Base-by-base conservation (phyloP, 2,888 invertebrate genomes). In the Parnassius apollo region DNA sequence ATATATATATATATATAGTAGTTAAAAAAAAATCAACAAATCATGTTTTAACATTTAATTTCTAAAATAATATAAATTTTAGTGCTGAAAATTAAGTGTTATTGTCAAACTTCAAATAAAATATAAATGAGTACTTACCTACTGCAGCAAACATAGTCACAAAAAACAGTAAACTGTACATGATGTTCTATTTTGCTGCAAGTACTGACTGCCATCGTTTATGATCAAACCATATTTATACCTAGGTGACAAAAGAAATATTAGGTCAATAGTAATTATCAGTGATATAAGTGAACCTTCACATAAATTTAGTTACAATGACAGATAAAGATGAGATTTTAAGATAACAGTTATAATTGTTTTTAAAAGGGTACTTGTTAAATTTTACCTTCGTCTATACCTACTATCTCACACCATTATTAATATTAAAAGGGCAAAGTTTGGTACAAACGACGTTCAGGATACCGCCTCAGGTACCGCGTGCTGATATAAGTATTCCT, bases 261-360 rank as follows among this genome's bases (percentile, higher is more conserved):
- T 81, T 85, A 74, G 82, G 83, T 83, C 84, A 85, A 83, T 70
- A 81, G 25, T 58, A 57, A 82, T 75, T 77, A 79, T 75, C 75
- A 79, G 78, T 79, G 88, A 88, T 88, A 83, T 78, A 65, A 69
- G 62, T 59, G 68, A 68, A 75, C 90, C 90, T 89, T 90, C 83
- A 86, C 84, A 81, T 77, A 76, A 79, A 78, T 82, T 83, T 76
- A 63, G 77, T 78, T 80, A 81, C 77, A 83, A 82, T 85, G 84
- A 74, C 66, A 65, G 61, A 65, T 65, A 72, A 73, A 70, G 68
- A 70, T 35, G 61, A 72, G 71, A 73, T 71, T 64, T 66, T 65
- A 51, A 62, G 51, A 64, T 66, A 67, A 58, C 65, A 42, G 54
- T 61, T 62, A 58, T 65, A 66, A 67, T 61, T 54, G 58, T 65